Evolutionary conservation across 2,888 invertebrate species (phyloP), one percentile per base, ranked within the genome.

Genomic region (Theodoxus fluviatilis): DNA sequence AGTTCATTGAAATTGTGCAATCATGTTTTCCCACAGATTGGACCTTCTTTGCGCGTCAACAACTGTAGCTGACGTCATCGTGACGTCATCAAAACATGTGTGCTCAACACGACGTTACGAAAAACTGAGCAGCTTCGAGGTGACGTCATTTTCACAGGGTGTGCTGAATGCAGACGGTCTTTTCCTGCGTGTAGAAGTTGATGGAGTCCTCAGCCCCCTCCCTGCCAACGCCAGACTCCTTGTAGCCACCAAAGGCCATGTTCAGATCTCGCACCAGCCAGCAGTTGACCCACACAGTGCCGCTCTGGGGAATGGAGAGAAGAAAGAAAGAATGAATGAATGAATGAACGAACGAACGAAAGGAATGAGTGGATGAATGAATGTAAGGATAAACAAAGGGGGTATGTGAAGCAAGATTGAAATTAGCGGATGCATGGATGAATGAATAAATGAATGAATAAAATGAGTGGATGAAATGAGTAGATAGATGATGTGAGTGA

Each of bases 201-300:
- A 89, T 73, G 1, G 90, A 90, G 57, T 90, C 89, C 22, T 83
- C 78, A 2, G 86, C 86, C 2, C 90, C 88, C 81, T 90, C 90
- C 18, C 89, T 77, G 2, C 90, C 90, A 15, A 88, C 80, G 15
- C 90, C 90, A 2, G 90, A 90, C 70, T 86, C 84, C 78, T 90
- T 90, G 69, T 84, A 82, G 18, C 90, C 90, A 22, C 90, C 90
- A 79, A 90, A 90, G 0, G 90, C 90, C 89, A 90, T 88, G 76
- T 89, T 88, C 66, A 90, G 81, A 74, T 89, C 85, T n/a, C 90
- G 81, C 12, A 89, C 85, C 80, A 90, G 78, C 90, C 90, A 90
- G 74, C 90, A 90, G 77, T 90, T 90, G 67, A 87, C 87, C 90
- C 90, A 90, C 18, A 90, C 90, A 0, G 90, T 90, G 18, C 90